Base-by-base conservation (phyloP, 2,888 invertebrate genomes). In the Bugula neritina region DNA sequence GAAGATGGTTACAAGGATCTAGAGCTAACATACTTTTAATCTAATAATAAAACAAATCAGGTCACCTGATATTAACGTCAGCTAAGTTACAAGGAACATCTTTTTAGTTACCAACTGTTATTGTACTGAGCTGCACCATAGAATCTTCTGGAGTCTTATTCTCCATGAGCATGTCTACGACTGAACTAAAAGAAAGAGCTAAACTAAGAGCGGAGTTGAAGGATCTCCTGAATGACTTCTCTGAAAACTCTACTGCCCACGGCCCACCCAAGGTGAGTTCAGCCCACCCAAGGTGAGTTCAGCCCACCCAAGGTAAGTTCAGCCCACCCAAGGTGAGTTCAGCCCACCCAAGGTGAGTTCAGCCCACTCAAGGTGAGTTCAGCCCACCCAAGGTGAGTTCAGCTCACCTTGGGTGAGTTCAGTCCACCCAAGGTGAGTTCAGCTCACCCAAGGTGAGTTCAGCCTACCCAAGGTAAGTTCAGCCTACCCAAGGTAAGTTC, bases 201-300 rank as follows among this genome's bases (percentile, higher is more conserved):
- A 25, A 34, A 5, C 5, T 63, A 31, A 63, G 63, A 29, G 13
- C 2, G 10, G 63, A 63, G 63, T n/a, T 63, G 34, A 63, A 63
- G 63, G 63, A 63, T 13, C 31, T 63, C 3, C n/a, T 63, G 31
- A 31, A 17, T 63, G 63, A 63, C 5, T 63, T 63, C 63, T 63
- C 63, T 31, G 63, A 63, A 31, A 63, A 63, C 3, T 25, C 63
- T 5, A 63, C 31, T 27, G 63, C 63, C 2, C 63, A 63, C 27
- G 63, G 29, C 2, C 63, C 63, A 2, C 63, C 63, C 5, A 63
- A 63, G 31, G 63, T 63, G n/a, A 63, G 63, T n/a, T 31, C 13
- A 25, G 13, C 3, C 27, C 57, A 5, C 57, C 27, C 23, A 57
- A 25, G 27, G 27, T 57, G 23, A 57, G n/a, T 5, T 17, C n/a